These are phyloP conservation scores for Platerodrilus igneus DNA, from an alignment of 2,888 invertebrate genomes.

Conservation along the genomic window DNA sequence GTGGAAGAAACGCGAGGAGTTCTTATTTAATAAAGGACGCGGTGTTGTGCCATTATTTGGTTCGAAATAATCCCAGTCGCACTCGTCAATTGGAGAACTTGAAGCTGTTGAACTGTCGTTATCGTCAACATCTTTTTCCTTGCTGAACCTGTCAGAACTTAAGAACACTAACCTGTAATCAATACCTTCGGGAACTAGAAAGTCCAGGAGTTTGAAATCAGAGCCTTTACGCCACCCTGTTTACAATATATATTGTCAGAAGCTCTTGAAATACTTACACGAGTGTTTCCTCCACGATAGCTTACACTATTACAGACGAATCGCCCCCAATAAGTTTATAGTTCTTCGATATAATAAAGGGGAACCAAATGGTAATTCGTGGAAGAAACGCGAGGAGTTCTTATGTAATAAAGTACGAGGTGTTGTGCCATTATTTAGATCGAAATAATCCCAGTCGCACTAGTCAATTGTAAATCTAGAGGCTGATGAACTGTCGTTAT, in stretches of 20 bases:
- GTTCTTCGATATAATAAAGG: too few species aligned
- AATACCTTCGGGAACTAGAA: constrained; percentile 60
- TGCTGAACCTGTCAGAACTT: constrained; percentile 78
- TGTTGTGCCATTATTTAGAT: too few species aligned
- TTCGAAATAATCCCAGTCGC: constrained; percentile 88
- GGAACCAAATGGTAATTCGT: too few species aligned
- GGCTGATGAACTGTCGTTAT: too few species aligned
- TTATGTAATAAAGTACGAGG: too few species aligned
- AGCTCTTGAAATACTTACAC: too few species aligned
- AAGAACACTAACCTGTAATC: constrained; percentile 85
- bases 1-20: constrained; percentile 45
- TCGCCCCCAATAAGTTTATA: constrained; percentile 33
- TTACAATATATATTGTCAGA: constrained; percentile 28
- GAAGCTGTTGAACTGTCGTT: constrained; percentile 63
- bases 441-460: too few species aligned
- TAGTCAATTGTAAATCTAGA: too few species aligned
- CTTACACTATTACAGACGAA: constrained; percentile 19
- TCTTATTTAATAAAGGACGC: constrained; percentile 43
- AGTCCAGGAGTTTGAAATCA: constrained; percentile 43
- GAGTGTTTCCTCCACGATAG: too few species aligned
- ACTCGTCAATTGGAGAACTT: constrained; percentile 68
- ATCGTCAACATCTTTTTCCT: constrained; percentile 74
- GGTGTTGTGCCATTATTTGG: constrained; percentile 53
- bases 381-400: too few species aligned
- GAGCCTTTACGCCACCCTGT: constrained; percentile 42